Conservation (phyloP, 2,888 invertebrate species). For the Drosophila suboccidentalis region DNA sequence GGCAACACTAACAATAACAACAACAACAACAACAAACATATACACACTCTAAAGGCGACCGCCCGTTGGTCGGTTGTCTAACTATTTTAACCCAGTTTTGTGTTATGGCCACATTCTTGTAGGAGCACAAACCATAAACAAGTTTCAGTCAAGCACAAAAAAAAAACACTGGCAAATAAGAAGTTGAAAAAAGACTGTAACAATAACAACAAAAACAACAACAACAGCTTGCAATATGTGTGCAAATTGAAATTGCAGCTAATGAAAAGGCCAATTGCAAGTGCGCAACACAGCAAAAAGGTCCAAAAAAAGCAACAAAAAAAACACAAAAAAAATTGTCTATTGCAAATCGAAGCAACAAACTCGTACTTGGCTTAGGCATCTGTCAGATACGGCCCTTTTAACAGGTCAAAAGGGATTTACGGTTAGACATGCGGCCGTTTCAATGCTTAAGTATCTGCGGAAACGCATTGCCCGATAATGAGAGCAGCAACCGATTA, state of each 20-base stretch:
- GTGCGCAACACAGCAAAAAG: constrained; percentile 44
- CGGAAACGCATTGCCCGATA: constrained; percentile 62
- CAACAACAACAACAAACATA: constrained; percentile 14
- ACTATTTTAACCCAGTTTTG: constrained; percentile 70
- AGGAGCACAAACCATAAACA: constrained; percentile 76
- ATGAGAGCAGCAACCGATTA: constrained; percentile 61
- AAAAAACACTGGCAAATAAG: constrained; percentile 49
- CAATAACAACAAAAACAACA: constrained; percentile 8
- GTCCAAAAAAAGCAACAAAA: constrained; percentile 1
- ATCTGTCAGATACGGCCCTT: constrained; percentile 27
- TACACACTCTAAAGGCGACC: constrained; percentile 33
- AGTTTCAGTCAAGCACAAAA: constrained; percentile 66
- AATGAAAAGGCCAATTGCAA: constrained; percentile 76
- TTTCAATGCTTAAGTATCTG: constrained; percentile 61
- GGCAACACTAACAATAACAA: constrained; percentile 38
- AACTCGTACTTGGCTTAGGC: constrained; percentile 2
- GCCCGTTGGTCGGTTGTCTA: constrained; percentile 60
- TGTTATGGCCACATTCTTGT: constrained; percentile 75
- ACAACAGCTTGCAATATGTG: constrained; percentile 52
- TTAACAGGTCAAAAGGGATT: constrained; percentile 74
- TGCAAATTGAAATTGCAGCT: constrained; percentile 70
- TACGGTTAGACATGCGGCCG: constrained; percentile 65
- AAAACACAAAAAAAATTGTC: constrained; percentile 4
- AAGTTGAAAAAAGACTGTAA: constrained; percentile 47
- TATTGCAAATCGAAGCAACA: constrained; percentile 18